A percentile compares a stretch with the other conserved stretches of the same genome.
Conservation (phyloP, 1,140 invertebrate genomes). For the Pseudomyrmex gracilis region DNA sequence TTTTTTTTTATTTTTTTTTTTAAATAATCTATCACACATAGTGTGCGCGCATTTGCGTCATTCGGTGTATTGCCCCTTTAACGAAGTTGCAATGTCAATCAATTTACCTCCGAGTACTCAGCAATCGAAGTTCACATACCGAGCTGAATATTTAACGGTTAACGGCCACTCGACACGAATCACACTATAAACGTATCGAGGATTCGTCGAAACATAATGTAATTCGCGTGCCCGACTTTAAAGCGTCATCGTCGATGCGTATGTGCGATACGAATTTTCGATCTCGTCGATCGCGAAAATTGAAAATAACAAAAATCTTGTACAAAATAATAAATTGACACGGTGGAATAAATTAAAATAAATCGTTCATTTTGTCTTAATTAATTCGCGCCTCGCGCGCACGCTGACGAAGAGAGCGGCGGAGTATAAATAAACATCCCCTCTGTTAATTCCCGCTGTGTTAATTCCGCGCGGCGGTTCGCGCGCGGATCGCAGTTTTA, state of each 20-base stretch:
- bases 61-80: constrained; percentile 22
- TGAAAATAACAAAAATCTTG: neutral
- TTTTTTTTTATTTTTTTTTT: constrained; percentile 25
- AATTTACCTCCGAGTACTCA: constrained; percentile 36
- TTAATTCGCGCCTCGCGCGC: neutral
- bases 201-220: constrained; percentile 48
- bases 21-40: constrained; percentile 18
- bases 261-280: neutral
- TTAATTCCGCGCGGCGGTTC: neutral
- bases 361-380: neutral
- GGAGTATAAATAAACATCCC: neutral
- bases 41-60: neutral
- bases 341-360: too few relatives aligned
- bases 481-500: constrained; percentile 12
- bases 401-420: neutral
- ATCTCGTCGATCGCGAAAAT: neutral
- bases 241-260: neutral
- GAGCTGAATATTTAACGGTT: constrained; percentile 45
- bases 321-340: too few relatives aligned
- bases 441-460: too few relatives aligned
- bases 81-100: constrained; percentile 53
- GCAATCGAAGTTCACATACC: constrained; percentile 25
- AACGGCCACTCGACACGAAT: constrained; percentile 41
- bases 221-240: neutral
- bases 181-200: constrained; percentile 35